Base-by-base conservation (phyloP, 2,797 vertebrate genomes). In the Neomorphus geoffroyi region DNA sequence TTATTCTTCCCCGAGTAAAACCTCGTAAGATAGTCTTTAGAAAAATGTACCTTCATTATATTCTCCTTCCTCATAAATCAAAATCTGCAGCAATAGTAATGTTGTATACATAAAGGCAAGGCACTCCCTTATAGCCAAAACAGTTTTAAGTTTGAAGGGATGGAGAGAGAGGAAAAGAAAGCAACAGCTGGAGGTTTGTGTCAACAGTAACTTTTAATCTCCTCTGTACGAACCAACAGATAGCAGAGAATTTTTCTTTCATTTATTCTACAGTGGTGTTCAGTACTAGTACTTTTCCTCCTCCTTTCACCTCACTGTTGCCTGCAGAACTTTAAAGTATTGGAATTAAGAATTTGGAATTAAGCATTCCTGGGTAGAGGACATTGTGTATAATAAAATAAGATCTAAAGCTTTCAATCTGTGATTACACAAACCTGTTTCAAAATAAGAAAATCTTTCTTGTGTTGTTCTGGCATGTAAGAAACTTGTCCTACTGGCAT, bases 391-490 rank as follows among this genome's bases (percentile, higher is more conserved):
- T 66, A 93, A 45, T 77, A 45, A 41, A 84, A 48, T n/a, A 43
- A 82, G 39, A 56, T 32, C 60, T 8, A 86, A 91, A 89, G 5
- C 61, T 93, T 96, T 92, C 74, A 74, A 41, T 54, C 41, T 37
- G 28, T 50, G 87, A 83, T 95, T 94, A 30, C 46, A 71, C 57
- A 78, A 88, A 30, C 33, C 37, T 78, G 28, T 91, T 93, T 93
- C 60, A 78, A 60, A 95, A 88, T 24, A n/a, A 18, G 39, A 7
- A 91, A 57, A 13, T 45, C 18, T 89, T 1, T 43, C 41, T 53
- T 69, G 12, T 53, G 28, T 74, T 94, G 79, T 78, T 85, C 33
- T 92, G 80, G 62, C 77, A 22, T 39, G 57, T 69, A 51, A 85
- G 60, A 58, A 92, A 61, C 57, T 30, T 33, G 32, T 41, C 39